These are phyloP conservation scores for Hippocampus zosterae DNA, from an alignment of 2,113 vertebrate genomes.

Conservation along the genomic window DNA sequence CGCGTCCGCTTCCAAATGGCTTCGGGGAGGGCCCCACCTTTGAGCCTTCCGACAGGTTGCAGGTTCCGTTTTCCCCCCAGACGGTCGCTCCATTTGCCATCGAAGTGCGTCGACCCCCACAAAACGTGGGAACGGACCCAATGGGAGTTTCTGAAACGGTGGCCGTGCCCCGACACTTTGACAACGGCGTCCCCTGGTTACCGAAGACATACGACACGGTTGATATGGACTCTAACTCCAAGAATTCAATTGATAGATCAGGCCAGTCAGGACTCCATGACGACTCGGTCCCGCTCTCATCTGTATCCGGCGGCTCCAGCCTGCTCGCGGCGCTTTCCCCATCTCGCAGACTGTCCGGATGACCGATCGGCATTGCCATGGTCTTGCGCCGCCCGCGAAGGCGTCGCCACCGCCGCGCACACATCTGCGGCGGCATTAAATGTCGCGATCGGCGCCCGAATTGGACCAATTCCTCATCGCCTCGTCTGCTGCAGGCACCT, in stretches of 20 bases:
- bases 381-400: slow-evolving; percentile 47
- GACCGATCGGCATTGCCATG: slow-evolving; percentile 68
- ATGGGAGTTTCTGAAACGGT: neutral
- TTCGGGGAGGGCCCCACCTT: too few relatives aligned
- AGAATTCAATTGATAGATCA: slow-evolving; percentile 67
- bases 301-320: slow-evolving; percentile 64
- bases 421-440: slow-evolving; percentile 57
- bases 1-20: neutral
- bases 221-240: slow-evolving; percentile 53
- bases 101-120: too few relatives aligned
- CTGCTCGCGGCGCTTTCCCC: slow-evolving; percentile 64
- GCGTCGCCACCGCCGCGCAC: slow-evolving; percentile 29
- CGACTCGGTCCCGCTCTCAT: slow-evolving; percentile 56
- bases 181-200: slow-evolving; percentile 35
- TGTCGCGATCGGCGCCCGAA: slow-evolving; percentile 65
- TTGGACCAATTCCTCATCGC: slow-evolving; percentile 70
- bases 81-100: too few relatives aligned
- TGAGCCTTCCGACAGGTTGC: too few relatives aligned
- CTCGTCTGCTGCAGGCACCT: slow-evolving; percentile 56
- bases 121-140: neutral
- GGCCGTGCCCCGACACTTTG: slow-evolving; percentile 15
- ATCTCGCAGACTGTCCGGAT: slow-evolving; percentile 64
- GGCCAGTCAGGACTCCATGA: slow-evolving; percentile 62
- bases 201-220: slow-evolving; percentile 43
- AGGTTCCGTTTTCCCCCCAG: too few relatives aligned